Evolutionary conservation across 2,888 invertebrate genomes (phyloP).

Genomic region (Parnassius mnemosyne): DNA sequence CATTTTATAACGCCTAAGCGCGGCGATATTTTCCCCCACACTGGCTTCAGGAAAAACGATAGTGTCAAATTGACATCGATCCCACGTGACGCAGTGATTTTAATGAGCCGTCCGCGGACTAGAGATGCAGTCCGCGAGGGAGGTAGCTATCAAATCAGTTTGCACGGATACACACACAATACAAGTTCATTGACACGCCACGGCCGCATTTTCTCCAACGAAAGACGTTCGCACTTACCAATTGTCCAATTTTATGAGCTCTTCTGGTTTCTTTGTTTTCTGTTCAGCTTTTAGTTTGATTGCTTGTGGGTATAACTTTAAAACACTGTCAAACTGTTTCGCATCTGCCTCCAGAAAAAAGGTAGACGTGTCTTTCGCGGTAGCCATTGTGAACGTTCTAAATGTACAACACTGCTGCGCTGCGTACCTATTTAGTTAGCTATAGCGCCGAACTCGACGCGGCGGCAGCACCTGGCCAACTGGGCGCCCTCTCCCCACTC

Average conservation of each 20-base stretch:
- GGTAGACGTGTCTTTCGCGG: slow-evolving; percentile 94
- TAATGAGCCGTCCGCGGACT: slow-evolving; percentile 84
- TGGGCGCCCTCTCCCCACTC: slow-evolving; percentile 80
- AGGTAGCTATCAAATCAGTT: slow-evolving; percentile 83
- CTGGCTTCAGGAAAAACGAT: slow-evolving; percentile 79
- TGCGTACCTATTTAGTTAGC: slow-evolving; percentile 76
- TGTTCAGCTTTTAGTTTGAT: slow-evolving; percentile 93
- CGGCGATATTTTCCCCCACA: slow-evolving; percentile 76
- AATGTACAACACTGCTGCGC: slow-evolving; percentile 75
- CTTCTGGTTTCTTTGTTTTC: slow-evolving; percentile 95
- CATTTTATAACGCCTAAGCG: slow-evolving; percentile 81
- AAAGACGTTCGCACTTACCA: slow-evolving; percentile 88
- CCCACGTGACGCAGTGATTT: slow-evolving; percentile 87
- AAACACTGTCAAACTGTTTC: slow-evolving; percentile 92
- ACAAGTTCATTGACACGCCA: slow-evolving; percentile 82
- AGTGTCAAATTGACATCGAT: slow-evolving; percentile 84
- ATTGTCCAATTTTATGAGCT: slow-evolving; percentile 95
- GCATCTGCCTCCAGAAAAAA: slow-evolving; percentile 95
- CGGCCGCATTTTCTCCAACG: slow-evolving; percentile 81
- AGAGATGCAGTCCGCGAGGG: slow-evolving; percentile 84
- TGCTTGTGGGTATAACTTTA: slow-evolving; percentile 95
- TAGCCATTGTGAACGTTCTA: slow-evolving; percentile 87
- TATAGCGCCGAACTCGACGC: slow-evolving; percentile 81
- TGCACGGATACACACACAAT: slow-evolving; percentile 82
- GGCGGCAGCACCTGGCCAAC: slow-evolving; percentile 82